phyloP scores from a whole-genome alignment of 2,888 invertebrate species.

The Oasisia sp. region DNA sequence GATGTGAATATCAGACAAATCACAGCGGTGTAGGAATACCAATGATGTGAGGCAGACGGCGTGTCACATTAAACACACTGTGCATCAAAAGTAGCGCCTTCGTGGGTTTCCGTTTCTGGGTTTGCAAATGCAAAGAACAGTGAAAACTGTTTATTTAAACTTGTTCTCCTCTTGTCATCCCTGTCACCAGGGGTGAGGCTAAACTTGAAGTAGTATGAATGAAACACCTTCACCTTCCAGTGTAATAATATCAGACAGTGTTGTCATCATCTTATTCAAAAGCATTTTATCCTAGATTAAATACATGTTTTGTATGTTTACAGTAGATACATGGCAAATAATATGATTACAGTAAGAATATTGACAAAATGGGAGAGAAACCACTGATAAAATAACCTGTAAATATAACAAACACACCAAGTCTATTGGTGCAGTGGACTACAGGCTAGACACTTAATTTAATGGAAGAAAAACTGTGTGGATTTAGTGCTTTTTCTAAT shows the following conservation, averaged over 20 bases:
- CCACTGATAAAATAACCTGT: too few species aligned
- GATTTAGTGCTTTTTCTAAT: neutral
- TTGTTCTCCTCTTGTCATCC: neutral
- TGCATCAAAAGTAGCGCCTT: neutral
- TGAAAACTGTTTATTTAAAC: neutral
- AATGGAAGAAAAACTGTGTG: neutral
- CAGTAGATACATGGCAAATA: too few species aligned
- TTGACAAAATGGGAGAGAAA: too few species aligned
- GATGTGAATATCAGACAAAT: slow-evolving; percentile 17
- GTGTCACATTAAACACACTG: neutral
- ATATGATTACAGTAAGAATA: too few species aligned
- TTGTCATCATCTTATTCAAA: neutral
- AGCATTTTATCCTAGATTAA: neutral
- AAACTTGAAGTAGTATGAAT: neutral
- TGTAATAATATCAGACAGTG: neutral
- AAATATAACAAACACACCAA: too few species aligned
- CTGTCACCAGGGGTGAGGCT: too few species aligned
- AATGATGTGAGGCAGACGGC: slow-evolving; percentile 13
- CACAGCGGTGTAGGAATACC: neutral
- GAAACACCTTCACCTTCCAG: neutral
- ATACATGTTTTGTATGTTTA: too few species aligned
- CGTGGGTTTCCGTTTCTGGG: neutral
- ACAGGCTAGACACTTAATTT: too few species aligned
- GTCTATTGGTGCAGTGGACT: too few species aligned
- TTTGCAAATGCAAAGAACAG: neutral